Percentiles rank a stretch among this genome's conserved stretches.
These are phyloP conservation scores for Sinocyclocheilus anophthalmus DNA, from an alignment of 2,113 vertebrate genomes.

Conservation along the genomic window DNA sequence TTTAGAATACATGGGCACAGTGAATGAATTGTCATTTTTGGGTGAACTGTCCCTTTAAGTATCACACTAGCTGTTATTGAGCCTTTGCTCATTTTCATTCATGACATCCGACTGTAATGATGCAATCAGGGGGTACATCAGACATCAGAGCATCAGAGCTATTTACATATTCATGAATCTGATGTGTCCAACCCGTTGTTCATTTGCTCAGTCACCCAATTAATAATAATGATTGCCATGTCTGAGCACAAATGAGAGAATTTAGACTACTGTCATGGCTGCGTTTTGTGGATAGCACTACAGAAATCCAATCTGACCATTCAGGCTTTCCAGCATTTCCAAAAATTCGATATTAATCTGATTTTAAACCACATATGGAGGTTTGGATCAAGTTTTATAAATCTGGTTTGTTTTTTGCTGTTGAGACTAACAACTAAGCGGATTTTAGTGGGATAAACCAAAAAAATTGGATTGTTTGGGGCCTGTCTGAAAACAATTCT, in stretches of 20 bases:
- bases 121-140: neutral
- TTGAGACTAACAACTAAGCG: neutral
- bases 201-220: neutral
- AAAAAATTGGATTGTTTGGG: neutral
- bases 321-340: no score
- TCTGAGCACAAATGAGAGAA: neutral
- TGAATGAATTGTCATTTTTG: neutral
- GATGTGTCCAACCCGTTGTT: neutral
- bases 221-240: neutral
- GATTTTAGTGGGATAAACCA: neutral
- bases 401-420: neutral
- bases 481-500: neutral
- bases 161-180: neutral
- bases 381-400: neutral
- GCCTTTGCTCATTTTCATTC: neutral
- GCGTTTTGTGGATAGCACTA: no score
- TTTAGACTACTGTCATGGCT: neutral
- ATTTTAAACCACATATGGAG: neutral
- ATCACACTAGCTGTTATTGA: neutral
- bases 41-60: neutral
- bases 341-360: neutral
- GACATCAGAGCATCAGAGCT: neutral
- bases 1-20: neutral
- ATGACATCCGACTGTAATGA: neutral
- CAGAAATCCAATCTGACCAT: no score